Conservation (phyloP, 2,113 vertebrate genomes). For the Psephotus haematonotus region DNA sequence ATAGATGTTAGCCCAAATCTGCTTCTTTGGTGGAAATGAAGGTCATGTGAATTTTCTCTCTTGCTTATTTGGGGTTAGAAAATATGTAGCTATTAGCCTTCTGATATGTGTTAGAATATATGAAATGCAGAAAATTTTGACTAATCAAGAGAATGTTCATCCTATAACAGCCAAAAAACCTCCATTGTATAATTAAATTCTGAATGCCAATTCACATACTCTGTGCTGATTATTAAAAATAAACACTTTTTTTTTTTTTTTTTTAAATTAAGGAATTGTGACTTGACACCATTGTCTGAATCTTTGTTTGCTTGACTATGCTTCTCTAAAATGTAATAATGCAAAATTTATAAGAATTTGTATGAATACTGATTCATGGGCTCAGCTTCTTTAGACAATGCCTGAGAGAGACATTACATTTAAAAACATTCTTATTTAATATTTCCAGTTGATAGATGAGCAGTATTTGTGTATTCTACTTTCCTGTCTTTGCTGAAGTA, state of each 20-base stretch:
- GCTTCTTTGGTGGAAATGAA: background rate
- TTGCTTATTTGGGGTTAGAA: background rate
- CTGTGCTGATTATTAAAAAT: background rate
- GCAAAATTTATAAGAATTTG: background rate
- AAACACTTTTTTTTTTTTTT: background rate
- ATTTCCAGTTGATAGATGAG: background rate
- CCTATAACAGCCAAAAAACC: background rate
- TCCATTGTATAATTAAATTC: background rate
- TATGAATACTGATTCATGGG: background rate
- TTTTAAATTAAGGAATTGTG: background rate
- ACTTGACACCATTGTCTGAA: background rate
- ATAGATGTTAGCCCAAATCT: background rate
- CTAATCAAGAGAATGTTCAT: background rate
- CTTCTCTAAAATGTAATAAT: background rate
- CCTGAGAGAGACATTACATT: background rate
- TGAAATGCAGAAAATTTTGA: background rate
- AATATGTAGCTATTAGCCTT: background rate
- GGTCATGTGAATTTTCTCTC: background rate
- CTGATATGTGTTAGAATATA: background rate
- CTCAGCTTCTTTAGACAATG: background rate
- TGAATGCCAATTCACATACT: background rate
- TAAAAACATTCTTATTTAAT: background rate
- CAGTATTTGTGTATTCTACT: background rate
- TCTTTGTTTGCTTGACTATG: background rate
- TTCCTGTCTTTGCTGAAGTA: background rate